Percentiles rank a stretch among this genome's conserved stretches.
Conservation (phyloP, 2,113 vertebrate species). For the Tricholaema leucomelas region DNA sequence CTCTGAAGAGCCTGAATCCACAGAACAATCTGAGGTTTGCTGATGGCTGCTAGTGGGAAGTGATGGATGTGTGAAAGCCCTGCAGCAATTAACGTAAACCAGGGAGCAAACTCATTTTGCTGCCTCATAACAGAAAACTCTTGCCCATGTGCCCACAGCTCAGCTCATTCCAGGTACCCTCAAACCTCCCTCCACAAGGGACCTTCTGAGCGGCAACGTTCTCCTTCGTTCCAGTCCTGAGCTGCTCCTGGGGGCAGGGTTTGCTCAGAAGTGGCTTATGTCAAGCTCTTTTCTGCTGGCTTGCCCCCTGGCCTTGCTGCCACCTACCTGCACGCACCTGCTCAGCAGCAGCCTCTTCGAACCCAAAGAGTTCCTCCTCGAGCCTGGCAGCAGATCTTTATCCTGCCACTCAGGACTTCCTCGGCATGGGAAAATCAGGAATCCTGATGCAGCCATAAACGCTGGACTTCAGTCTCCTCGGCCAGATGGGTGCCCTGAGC, state of each 20-base stretch:
- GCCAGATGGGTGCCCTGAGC: not conserved
- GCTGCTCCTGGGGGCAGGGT: not conserved
- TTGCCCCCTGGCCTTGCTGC: not conserved
- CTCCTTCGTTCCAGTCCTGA: not conserved
- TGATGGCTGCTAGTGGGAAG: not conserved
- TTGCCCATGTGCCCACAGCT: not conserved
- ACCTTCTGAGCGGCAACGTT: not conserved
- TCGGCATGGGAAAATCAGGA: accelerated
- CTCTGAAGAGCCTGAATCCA: not conserved
- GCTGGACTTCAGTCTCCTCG: not conserved
- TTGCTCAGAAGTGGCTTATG: not conserved
- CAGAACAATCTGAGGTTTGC: not conserved
- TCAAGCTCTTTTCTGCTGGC: not conserved
- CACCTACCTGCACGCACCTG: accelerated
- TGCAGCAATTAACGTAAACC: not conserved
- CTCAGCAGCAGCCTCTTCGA: accelerated
- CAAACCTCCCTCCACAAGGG: not conserved
- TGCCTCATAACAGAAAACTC: not conserved
- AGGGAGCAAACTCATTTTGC: not conserved
- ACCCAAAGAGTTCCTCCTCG: not conserved
- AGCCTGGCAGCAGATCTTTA: not conserved
- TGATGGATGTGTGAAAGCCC: not conserved
- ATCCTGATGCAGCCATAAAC: accelerated
- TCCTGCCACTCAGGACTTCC: not conserved
- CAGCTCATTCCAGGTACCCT: not conserved